Conservation (phyloP, 2,888 invertebrate genomes). For the Melipona beecheii region DNA sequence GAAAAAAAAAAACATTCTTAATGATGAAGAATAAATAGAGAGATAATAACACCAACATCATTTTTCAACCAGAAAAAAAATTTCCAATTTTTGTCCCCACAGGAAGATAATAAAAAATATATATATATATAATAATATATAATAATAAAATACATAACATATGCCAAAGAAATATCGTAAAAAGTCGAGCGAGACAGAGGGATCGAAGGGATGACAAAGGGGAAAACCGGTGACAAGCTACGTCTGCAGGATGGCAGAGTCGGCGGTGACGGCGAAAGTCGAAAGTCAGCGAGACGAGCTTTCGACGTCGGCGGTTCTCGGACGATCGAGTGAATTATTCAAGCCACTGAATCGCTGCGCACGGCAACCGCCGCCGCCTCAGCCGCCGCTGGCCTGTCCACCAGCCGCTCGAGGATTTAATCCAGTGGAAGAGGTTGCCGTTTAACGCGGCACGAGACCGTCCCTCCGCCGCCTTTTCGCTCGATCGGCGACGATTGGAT, state of each 20-base stretch:
- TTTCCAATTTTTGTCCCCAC: too few relatives aligned
- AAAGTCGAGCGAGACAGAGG: background rate
- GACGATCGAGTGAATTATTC: conserved; percentile 44
- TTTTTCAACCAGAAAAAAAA: too few relatives aligned
- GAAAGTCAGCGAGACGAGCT: conserved; percentile 30
- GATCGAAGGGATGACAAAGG: background rate
- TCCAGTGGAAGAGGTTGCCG: conserved; percentile 26
- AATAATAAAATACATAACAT: too few relatives aligned
- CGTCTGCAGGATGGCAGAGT: conserved; percentile 15
- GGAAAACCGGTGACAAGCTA: background rate
- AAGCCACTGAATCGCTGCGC: conserved; percentile 32
- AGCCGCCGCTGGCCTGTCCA: conserved; percentile 18
- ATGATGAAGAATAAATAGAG: too few relatives aligned
- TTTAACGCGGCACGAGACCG: conserved; percentile 11
- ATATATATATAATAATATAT: too few relatives aligned
- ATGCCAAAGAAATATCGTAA: background rate
- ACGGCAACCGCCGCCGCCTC: conserved; percentile 23
- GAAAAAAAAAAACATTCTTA: too few relatives aligned
- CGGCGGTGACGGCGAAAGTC: background rate
- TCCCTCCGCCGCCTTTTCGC: background rate
- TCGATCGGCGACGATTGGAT: conserved; percentile 15
- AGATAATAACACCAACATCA: too few relatives aligned
- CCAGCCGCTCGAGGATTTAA: conserved; percentile 22
- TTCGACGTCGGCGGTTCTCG: conserved; percentile 2
- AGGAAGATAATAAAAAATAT: too few relatives aligned